Evolutionary conservation across 2,888 invertebrate species (phyloP), one percentile per base, ranked within the genome.

Genomic region (Prosapia bicincta): DNA sequence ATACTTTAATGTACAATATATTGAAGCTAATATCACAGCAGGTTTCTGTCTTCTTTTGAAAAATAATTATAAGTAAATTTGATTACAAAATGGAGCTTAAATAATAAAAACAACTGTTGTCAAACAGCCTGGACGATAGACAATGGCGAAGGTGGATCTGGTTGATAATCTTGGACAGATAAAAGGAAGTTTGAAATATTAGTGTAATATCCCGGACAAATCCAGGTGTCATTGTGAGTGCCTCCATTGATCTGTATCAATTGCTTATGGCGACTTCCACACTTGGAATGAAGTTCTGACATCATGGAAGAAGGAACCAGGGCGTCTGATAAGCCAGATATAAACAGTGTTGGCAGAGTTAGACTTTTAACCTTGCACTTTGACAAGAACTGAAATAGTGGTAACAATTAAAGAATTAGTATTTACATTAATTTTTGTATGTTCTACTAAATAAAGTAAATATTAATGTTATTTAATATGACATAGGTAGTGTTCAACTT

Each of bases 201-300:
- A 3, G 78, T 32, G 38, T 81, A 92, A 82, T 96, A 98, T 78
- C 94, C 94, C 78, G 92, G 90, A 81, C 93, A 91, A 77, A 92
- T 92, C 97, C 97, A 98, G 0, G 97, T 98, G 84, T 98, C 97
- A 83, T 98, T 97, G 85, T 98, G 98, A 0, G 95, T 94, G 0
- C 98, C 98, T 24, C 91, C 90, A 1, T 91, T 89, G 84, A 97
- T 89, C 82, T 92, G 90, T 25, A 92, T 86, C 67, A 97, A 85
- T 80, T 92, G 91, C 85, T 97, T 97, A 81, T 90, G 88, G 25
- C 89, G 85, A 78, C 95, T 93, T 32, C 90, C 90, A 83, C 95
- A 96, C 68, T 89, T 86, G 81, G 90, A 87, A 83, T 92, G 93
- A 72, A 98, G 87, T 77, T 92, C 90, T 78, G 90, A 88, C 90